Evolutionary conservation across 2,113 vertebrate species (phyloP).

Genomic region (Motacilla tschutschensis): DNA sequence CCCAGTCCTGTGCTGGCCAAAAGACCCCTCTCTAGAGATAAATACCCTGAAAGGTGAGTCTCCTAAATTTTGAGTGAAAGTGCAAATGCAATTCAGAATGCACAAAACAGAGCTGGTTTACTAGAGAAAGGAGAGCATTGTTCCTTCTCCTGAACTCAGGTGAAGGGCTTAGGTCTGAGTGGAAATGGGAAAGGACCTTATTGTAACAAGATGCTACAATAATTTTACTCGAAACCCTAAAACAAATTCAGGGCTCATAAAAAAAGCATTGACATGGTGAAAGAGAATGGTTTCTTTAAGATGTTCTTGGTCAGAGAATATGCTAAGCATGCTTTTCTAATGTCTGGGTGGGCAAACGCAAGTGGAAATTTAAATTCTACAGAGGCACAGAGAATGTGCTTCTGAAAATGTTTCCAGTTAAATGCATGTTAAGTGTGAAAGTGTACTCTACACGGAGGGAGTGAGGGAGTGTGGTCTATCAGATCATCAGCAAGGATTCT

Average conservation of each 20-base stretch:
- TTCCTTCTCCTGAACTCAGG: constrained; percentile 26
- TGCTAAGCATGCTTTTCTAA: constrained; percentile 52
- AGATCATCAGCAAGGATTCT: constrained; percentile 21
- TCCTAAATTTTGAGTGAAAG: not conserved
- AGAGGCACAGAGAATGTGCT: constrained; percentile 62
- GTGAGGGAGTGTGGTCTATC: constrained; percentile 18
- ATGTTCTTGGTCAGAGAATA: constrained; percentile 60
- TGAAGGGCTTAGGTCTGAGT: constrained; percentile 24
- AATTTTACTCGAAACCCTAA: constrained; percentile 57
- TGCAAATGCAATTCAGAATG: not conserved
- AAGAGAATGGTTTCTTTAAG: constrained; percentile 70
- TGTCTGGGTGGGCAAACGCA: constrained; percentile 58
- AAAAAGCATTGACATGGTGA: constrained; percentile 56
- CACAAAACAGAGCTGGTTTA: constrained; percentile 13
- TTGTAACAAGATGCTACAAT: constrained; percentile 56
- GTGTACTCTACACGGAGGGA: constrained; percentile 26
- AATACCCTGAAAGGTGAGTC: not conserved
- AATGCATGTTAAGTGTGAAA: constrained; percentile 51
- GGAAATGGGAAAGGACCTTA: constrained; percentile 33
- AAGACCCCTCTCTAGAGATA: not conserved
- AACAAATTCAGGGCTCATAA: constrained; percentile 57
- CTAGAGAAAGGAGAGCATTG: constrained; percentile 41
- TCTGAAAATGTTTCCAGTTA: constrained; percentile 60
- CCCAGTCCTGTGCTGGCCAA: not conserved
- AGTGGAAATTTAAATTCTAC: constrained; percentile 63